These are phyloP conservation scores for Apodemia duryi DNA, from an alignment of 2,888 invertebrate species.

Conservation along the genomic window DNA sequence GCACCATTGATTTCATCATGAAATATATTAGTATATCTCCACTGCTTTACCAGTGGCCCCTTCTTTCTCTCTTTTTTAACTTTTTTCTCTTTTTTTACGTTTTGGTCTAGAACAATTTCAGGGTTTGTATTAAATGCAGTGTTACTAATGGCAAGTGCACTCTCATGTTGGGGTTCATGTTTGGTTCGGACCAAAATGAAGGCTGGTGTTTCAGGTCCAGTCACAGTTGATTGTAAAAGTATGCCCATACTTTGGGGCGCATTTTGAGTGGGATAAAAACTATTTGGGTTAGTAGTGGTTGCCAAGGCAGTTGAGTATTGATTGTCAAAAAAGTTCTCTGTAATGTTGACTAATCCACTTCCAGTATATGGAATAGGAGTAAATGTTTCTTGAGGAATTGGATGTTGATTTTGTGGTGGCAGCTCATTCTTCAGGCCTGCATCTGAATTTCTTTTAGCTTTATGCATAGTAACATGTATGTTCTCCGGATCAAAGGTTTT, in stretches of 20 bases:
- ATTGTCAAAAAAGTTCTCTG: constrained; percentile 74
- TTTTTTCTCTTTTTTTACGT: constrained; percentile 48
- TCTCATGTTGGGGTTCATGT: constrained; percentile 56
- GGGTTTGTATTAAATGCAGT: constrained; percentile 43
- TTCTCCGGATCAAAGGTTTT: constrained; percentile 75
- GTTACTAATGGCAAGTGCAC: constrained; percentile 51
- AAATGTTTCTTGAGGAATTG: constrained; percentile 53
- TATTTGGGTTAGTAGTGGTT: constrained; percentile 50
- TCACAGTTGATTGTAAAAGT: constrained; percentile 57
- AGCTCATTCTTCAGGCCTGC: constrained; percentile 43
- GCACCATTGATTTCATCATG: constrained; percentile 78
- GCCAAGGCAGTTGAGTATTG: constrained; percentile 65
- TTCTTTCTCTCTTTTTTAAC: constrained; percentile 64
- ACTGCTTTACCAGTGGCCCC: constrained; percentile 74
- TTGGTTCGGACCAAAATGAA: constrained; percentile 69
- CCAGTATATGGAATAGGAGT: constrained; percentile 64
- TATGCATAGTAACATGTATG: constrained; percentile 68
- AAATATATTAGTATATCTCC: constrained; percentile 78
- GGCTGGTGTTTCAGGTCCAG: constrained; percentile 54
- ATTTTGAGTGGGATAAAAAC: constrained; percentile 69
- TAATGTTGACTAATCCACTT: constrained; percentile 67
- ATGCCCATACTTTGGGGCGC: constrained; percentile 67
- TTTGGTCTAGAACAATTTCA: constrained; percentile 38
- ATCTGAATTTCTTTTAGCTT: constrained; percentile 64
- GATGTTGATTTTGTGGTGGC: constrained; percentile 37